Conservation (phyloP, 2,888 invertebrate species). For the Clitarchus hookeri region DNA sequence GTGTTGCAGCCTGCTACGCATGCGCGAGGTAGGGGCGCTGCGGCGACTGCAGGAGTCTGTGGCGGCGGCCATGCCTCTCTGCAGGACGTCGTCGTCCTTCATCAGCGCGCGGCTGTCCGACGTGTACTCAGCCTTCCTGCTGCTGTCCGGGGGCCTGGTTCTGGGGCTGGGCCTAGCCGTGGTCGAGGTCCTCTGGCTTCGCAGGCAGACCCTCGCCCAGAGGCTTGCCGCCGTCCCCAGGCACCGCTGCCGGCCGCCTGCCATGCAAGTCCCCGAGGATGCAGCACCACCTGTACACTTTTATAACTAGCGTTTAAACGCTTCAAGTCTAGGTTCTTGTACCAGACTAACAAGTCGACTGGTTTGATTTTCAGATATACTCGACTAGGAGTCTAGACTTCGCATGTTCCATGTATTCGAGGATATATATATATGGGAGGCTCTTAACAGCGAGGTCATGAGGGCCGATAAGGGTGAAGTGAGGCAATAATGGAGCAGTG, state of each 20-base stretch:
- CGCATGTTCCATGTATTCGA: too few relatives aligned
- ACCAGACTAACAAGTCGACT: too few relatives aligned
- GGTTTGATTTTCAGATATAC: too few relatives aligned
- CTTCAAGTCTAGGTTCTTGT: too few relatives aligned
- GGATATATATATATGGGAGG: too few relatives aligned
- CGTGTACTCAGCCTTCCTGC: conserved; percentile 61
- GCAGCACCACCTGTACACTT: background rate
- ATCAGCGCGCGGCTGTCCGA: conserved; percentile 64
- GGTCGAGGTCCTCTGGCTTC: conserved; percentile 35
- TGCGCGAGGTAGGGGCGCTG: conserved; percentile 53
- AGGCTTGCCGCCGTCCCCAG: too few relatives aligned
- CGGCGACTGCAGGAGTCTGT: conserved; percentile 51
- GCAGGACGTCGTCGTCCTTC: conserved; percentile 60
- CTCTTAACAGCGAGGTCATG: too few relatives aligned
- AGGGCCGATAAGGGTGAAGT: too few relatives aligned
- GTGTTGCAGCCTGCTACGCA: conserved; percentile 52
- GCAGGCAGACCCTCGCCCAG: background rate
- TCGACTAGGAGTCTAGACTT: too few relatives aligned
- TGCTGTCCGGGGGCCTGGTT: conserved; percentile 56
- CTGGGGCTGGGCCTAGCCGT: conserved; percentile 42
- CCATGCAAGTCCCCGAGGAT: too few relatives aligned
- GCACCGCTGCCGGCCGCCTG: too few relatives aligned
- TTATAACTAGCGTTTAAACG: background rate
- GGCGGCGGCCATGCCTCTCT: conserved; percentile 60
- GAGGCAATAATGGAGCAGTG: too few relatives aligned